Evolutionary conservation across 2,797 vertebrate genomes (phyloP).

Genomic region (Oophaga sylvatica): DNA sequence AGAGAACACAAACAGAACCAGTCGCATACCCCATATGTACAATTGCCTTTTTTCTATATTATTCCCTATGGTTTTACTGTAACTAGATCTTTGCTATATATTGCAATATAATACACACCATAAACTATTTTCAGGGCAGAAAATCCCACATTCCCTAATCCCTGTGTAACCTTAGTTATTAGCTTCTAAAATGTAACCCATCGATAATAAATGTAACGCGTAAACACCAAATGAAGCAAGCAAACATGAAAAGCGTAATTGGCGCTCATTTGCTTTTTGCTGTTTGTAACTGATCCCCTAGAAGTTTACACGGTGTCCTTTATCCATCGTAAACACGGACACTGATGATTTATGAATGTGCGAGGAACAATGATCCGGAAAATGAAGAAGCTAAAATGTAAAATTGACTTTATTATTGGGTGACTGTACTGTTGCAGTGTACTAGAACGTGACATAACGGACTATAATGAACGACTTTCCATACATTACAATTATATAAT

Average conservation of each 20-base stretch:
- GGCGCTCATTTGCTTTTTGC: neutral
- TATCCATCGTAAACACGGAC: neutral
- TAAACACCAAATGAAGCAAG: neutral
- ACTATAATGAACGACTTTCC: neutral
- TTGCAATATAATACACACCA: neutral
- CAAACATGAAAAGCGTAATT: neutral
- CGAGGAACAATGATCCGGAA: slow-evolving; percentile 11
- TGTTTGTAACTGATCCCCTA: neutral
- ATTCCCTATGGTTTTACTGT: no score
- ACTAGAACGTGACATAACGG: neutral
- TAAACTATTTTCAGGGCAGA: neutral
- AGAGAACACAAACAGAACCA: no score
- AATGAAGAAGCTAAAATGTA: slow-evolving; percentile 8
- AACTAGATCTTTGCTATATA: neutral
- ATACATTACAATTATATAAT: neutral
- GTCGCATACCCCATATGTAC: no score
- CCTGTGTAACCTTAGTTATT: neutral
- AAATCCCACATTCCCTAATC: neutral
- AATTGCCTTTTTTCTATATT: no score
- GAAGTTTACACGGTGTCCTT: neutral
- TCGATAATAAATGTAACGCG: neutral
- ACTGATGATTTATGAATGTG: slow-evolving; percentile 3
- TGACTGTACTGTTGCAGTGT: neutral
- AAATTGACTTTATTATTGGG: neutral
- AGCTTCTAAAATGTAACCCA: neutral